Conservation (phyloP, 2,888 invertebrate genomes). For the Celastrina argiolus region DNA sequence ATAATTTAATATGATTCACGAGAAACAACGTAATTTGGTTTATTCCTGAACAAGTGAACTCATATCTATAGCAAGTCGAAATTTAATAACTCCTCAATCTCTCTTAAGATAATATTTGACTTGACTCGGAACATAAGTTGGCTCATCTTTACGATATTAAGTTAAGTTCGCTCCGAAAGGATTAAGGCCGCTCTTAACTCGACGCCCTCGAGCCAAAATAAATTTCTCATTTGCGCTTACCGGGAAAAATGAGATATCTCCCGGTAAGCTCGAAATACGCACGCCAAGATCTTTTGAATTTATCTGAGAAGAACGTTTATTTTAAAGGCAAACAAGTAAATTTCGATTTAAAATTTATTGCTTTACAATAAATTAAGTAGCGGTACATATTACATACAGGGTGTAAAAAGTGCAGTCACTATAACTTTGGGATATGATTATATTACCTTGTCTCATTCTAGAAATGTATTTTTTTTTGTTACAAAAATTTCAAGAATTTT, state of each 20-base stretch:
- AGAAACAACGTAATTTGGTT: slow-evolving; percentile 4
- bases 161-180: slow-evolving; percentile 73
- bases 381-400: too few species aligned
- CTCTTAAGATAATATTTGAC: slow-evolving; percentile 71
- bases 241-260: slow-evolving; percentile 60
- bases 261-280: slow-evolving; percentile 47
- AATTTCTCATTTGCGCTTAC: slow-evolving; percentile 73
- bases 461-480: too few species aligned
- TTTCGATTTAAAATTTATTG: too few species aligned
- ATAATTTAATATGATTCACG: background rate
- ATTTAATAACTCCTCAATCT: slow-evolving; percentile 72
- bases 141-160: slow-evolving; percentile 74
- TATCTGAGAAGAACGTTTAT: background rate
- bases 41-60: slow-evolving; percentile 14
- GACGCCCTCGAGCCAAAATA: slow-evolving; percentile 72
- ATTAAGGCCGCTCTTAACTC: slow-evolving; percentile 74
- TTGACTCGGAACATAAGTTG: slow-evolving; percentile 70
- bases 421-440: too few species aligned
- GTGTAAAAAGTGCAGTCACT: too few species aligned
- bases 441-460: too few species aligned
- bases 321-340: too few species aligned
- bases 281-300: slow-evolving; percentile 26
- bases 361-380: too few species aligned
- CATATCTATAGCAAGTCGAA: slow-evolving; percentile 31
- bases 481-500: too few species aligned